Base-by-base conservation (phyloP, 2,113 vertebrate species). In the Poicephalus gulielmi region DNA sequence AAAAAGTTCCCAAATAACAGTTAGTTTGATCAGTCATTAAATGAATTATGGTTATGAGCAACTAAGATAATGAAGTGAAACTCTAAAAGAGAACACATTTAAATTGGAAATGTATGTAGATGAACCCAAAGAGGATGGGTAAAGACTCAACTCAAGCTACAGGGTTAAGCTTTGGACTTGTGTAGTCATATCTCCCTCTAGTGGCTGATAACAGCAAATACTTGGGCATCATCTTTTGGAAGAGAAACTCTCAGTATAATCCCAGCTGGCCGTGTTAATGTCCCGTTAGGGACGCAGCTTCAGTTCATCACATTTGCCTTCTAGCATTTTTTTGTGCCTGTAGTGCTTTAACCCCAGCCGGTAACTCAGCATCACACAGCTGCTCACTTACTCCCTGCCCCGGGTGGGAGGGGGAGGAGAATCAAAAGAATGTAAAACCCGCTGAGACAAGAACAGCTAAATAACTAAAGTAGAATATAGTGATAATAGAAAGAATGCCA, bases 111-210 rank as follows among this genome's bases (percentile, higher is more conserved):
- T 39, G 53, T 59, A 17, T 44, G 39, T n/a, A 49, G 49, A 53
- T n/a, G 60, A 82, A 69, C 7, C 30, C 13, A 27, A 80, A 75
- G 31, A 41, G 47, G 25, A 88, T 23, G 35, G 55, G 20, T 63
- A 50, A 68, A 16, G 49, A 69, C 49, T 17, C 30, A 67, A 25
- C 39, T 57, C 30, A 3, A 1, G 44, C 73, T 57, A 62, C 50
- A 43, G 44, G 59, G 41, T 13, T 55, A 31, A 53, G 23, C 6
- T 78, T 63, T 53, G 41, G 73, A 64, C 59, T 47, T 79, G 53
- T 91, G 92, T 84, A 15, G 79, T 67, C 31, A 0, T 43, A 35
- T 47, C 92, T 82, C 96, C 96, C 94, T 94, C 96, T 95, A 57
- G 88, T 95, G 96, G 79, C 66, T 81, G 37, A 3, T 23, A 64